Evolutionary conservation across 1,140 invertebrate genomes (phyloP).

Genomic region (Apis cerana): DNA sequence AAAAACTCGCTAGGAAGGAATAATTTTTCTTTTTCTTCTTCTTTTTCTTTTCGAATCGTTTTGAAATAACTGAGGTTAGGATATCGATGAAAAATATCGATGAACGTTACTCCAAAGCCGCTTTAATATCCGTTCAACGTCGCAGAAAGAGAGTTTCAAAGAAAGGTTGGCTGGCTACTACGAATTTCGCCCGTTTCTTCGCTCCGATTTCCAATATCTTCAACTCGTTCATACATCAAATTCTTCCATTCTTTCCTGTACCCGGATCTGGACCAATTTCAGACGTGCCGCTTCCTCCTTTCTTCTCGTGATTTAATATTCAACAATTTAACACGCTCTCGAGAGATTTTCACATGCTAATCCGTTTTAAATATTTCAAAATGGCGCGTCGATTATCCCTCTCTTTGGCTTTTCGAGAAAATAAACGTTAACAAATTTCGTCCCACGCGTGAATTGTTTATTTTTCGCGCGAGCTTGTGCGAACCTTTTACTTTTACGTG

Average conservation of each 20-base stretch:
- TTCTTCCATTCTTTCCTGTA: background rate
- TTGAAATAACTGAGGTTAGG: background rate
- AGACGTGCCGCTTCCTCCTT: background rate
- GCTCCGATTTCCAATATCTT: conserved; percentile 8
- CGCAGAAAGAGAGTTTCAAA: too few relatives aligned
- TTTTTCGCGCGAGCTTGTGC: too few relatives aligned
- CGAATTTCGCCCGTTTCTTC: conserved; percentile 13
- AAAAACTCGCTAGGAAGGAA: background rate
- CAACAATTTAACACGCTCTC: background rate
- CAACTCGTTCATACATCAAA: background rate
- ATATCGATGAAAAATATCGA: background rate
- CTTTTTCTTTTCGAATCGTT: background rate
- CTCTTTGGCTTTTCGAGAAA: too few relatives aligned
- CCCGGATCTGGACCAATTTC: background rate
- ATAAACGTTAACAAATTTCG: too few relatives aligned
- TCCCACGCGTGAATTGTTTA: too few relatives aligned
- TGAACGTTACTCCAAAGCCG: background rate
- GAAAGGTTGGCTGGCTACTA: background rate
- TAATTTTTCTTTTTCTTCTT: too few relatives aligned
- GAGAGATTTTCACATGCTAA: too few relatives aligned
- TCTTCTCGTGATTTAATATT: conserved; percentile 8
- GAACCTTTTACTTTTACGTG: too few relatives aligned
- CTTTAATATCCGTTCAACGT: background rate
- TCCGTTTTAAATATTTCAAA: too few relatives aligned
- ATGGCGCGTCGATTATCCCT: too few relatives aligned